Conservation (phyloP, 2,888 invertebrate species). For the Helobdella robusta region DNA sequence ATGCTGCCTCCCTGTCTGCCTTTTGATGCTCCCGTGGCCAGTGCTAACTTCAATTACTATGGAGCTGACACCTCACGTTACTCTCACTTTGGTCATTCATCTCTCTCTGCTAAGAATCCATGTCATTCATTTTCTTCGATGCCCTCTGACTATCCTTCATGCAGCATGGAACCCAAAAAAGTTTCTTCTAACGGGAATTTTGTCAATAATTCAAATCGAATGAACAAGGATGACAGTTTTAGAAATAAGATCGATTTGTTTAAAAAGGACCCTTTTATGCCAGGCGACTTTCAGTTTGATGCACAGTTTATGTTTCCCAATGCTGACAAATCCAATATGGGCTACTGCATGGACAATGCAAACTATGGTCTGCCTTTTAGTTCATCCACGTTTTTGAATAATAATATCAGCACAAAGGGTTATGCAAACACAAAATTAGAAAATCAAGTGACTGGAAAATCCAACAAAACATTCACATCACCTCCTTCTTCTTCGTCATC, state of each 20-base stretch:
- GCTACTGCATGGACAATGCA: background rate
- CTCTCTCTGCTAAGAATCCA: background rate
- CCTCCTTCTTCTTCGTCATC: background rate
- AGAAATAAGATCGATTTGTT: background rate
- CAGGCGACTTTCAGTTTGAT: constrained; percentile 6
- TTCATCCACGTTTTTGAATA: too few species aligned
- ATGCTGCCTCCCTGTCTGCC: constrained; percentile 24
- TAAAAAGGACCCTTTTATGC: constrained; percentile 14
- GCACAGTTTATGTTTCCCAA: constrained; percentile 14
- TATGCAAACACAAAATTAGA: background rate
- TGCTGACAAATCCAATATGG: constrained; percentile 10
- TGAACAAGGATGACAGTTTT: constrained; percentile 10
- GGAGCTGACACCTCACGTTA: constrained; percentile 18
- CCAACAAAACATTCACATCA: background rate
- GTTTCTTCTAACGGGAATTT: background rate
- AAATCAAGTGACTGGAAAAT: too few species aligned
- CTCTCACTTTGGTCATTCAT: constrained; percentile 23
- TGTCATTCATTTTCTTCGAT: constrained; percentile 11
- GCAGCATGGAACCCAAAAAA: constrained; percentile 21
- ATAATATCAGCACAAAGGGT: background rate
- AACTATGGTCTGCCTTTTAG: constrained; percentile 10
- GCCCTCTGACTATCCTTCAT: constrained; percentile 21
- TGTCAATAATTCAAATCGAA: background rate
- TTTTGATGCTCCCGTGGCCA: constrained; percentile 7
- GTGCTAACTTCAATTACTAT: constrained; percentile 20